These are phyloP conservation scores for Eufriesea mexicana DNA, from an alignment of 1,140 invertebrate genomes.

Conservation along the genomic window DNA sequence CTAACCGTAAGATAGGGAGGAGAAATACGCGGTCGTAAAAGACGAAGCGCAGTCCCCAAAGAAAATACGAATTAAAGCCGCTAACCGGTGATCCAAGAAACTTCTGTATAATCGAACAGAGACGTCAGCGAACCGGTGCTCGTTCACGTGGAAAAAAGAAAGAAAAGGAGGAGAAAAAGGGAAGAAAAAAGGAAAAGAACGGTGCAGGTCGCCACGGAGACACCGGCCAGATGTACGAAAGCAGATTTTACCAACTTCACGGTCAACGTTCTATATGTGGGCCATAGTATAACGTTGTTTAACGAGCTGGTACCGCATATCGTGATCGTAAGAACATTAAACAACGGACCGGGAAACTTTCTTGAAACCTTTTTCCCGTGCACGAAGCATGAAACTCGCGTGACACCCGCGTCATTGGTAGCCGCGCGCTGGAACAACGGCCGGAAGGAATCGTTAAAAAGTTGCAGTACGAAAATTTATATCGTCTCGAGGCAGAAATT, in stretches of 20 bases:
- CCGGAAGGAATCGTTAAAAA: background rate
- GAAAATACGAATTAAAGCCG: conserved; percentile 79
- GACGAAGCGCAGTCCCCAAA: conserved; percentile 72
- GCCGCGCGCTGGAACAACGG: background rate
- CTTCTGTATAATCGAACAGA: conserved; percentile 63
- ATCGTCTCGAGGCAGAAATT: no score
- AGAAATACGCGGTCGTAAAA: conserved; percentile 78
- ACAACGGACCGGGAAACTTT: no score
- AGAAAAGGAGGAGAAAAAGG: no score
- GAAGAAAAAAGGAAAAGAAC: background rate
- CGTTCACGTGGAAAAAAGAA: background rate
- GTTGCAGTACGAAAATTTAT: background rate
- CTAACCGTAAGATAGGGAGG: conserved; percentile 67
- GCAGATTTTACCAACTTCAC: background rate
- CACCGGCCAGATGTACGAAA: no score
- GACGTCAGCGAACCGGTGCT: conserved; percentile 13
- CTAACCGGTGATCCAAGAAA: conserved; percentile 58
- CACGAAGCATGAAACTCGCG: background rate
- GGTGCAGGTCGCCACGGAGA: no score
- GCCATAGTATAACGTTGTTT: no score
- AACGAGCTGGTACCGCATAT: background rate
- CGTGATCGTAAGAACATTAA: no score
- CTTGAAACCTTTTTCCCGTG: background rate
- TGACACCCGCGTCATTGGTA: background rate
- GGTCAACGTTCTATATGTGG: no score